Evolutionary conservation across 1,140 invertebrate species (phyloP).

Genomic region (Popillia japonica): DNA sequence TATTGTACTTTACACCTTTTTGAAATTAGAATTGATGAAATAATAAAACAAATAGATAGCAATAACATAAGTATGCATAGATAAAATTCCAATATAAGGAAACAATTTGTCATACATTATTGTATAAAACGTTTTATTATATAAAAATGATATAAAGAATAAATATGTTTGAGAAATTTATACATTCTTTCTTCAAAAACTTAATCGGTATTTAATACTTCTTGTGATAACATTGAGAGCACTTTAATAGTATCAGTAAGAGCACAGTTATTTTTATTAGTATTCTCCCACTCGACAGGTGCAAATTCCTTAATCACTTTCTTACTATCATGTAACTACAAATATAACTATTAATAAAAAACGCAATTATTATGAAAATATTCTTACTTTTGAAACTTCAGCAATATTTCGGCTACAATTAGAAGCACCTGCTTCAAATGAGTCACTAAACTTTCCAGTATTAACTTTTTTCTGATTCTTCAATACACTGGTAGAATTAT

Average conservation of each 20-base stretch:
- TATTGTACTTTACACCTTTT: too few relatives aligned
- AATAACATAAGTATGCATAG: too few relatives aligned
- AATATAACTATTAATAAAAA: not conserved
- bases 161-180: too few relatives aligned
- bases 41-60: too few relatives aligned
- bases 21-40: too few relatives aligned
- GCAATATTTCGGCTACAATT: not conserved
- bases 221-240: not conserved
- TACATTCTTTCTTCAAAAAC: too few relatives aligned
- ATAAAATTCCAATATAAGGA: too few relatives aligned
- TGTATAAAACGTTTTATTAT: too few relatives aligned
- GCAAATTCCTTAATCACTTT: not conserved
- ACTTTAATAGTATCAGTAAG: not conserved
- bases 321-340: not conserved
- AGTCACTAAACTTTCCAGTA: not conserved
- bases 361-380: not conserved
- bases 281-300: not conserved
- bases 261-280: not conserved
- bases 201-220: not conserved
- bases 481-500: not conserved
- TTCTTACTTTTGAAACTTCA: constrained; percentile 2
- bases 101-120: too few relatives aligned
- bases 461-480: not conserved
- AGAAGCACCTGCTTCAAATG: not conserved
- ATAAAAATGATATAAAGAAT: too few relatives aligned